Conservation (phyloP, 2,113 vertebrate species). For the Ameiurus melas region DNA sequence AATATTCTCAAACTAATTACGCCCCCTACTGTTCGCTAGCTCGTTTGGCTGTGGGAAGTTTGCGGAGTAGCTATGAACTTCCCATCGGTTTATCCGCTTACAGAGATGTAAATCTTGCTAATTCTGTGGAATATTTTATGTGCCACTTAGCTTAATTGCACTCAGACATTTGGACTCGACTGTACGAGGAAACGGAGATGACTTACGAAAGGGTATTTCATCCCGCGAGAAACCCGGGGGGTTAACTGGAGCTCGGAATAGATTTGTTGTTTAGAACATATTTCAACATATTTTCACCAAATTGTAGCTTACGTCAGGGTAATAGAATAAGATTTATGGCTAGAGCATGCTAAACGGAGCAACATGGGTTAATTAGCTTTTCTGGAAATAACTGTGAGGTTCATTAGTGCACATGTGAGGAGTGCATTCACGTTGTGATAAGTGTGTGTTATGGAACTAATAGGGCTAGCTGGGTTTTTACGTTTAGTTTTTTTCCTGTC, state of each 20-base stretch:
- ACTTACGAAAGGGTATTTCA: neutral
- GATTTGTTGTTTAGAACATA: neutral
- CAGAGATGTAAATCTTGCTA: neutral
- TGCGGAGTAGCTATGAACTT: neutral
- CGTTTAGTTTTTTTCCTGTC: neutral
- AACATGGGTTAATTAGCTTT: constrained; percentile 16
- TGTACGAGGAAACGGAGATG: neutral
- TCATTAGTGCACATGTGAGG: neutral
- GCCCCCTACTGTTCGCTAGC: neutral
- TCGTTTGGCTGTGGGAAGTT: neutral
- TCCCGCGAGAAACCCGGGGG: neutral
- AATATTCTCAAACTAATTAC: neutral
- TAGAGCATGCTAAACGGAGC: neutral
- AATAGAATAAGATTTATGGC: neutral
- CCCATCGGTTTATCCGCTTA: neutral
- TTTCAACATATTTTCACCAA: neutral
- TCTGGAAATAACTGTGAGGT: constrained; percentile 30
- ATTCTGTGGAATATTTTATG: neutral
- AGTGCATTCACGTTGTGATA: neutral
- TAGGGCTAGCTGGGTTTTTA: constrained; percentile 24
- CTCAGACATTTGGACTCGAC: constrained; percentile 7
- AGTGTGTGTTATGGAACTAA: constrained; percentile 17
- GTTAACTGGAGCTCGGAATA: neutral
- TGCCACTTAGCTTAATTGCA: neutral
- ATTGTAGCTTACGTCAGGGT: constrained; percentile 8